Evolutionary conservation across 2,888 invertebrate species (phyloP), one percentile per base, ranked within the genome.

Genomic region (Seira musarum): DNA sequence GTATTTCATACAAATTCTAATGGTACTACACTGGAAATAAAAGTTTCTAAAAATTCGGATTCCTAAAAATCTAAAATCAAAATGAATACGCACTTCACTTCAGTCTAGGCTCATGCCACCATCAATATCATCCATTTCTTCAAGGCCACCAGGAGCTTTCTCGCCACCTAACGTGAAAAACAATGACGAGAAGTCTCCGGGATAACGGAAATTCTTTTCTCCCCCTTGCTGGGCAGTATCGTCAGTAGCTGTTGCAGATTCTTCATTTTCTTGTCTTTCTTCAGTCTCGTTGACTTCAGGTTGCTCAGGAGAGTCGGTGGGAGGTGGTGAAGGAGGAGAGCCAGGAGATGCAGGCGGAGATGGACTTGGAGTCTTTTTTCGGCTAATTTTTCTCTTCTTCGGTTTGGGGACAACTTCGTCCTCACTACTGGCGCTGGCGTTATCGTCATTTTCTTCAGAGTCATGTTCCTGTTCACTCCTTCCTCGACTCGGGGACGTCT

Each of bases 11-110:
- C n/a, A n/a, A n/a, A n/a, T n/a, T n/a, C n/a, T n/a, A n/a, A n/a
- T n/a, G n/a, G n/a, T n/a, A n/a, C n/a, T n/a, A n/a, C n/a, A n/a
- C n/a, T n/a, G n/a, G n/a, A n/a, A n/a, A n/a, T n/a, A n/a, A n/a
- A n/a, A n/a, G n/a, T n/a, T n/a, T n/a, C n/a, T n/a, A n/a, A n/a
- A n/a, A n/a, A n/a, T n/a, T 46, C 46, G 13, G 46, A 46, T 46
- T 46, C 13, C 25, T 69, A 46, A 8, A 60, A 67, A 21, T 15
- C 15, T n/a, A 68, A 10, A 5, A 40, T 6, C 25, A 21, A 21
- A 78, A 57, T 25, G 19, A 24, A 25, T 87, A 40, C 40, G 6
- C 40, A 40, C 13, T 40, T 8, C 6, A 40, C 6, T 40, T 40
- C 40, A 40, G 40, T 40, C 40, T 13, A 40, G 13, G 40, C 40